Evolutionary conservation across 2,113 vertebrate genomes (phyloP), one percentile per base, ranked within the genome.

Genomic region (Oreotrochilus melanogaster): DNA sequence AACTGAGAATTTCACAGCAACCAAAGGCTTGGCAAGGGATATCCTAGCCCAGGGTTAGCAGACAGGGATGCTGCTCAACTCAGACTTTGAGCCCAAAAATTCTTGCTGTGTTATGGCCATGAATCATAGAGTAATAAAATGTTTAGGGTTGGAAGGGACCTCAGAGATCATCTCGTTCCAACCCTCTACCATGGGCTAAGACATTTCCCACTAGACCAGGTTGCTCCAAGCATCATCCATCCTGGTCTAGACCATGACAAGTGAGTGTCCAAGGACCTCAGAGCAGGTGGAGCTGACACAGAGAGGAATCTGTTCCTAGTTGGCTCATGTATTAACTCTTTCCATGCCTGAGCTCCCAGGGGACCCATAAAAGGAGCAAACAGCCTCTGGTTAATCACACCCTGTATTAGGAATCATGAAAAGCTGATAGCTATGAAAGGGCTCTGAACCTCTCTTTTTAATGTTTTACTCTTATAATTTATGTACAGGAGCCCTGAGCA

Each of bases 191-290:
- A 39, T 39, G 39, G 39, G 39, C 39, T 5, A 39, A 39, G 39
- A 39, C 39, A 39, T 39, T 39, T 39, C 39, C 39, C 39, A 39
- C 39, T 39, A 39, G 39, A 39, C 39, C 39, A 39, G 39, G 39
- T 39, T 39, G 12, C 39, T 39, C 12, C 39, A 39, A 39, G 39
- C 11, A 13, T 39, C 39, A 39, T 39, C 39, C 39, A 39, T 39
- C 39, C 11, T 39, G 39, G 39, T 39, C 39, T 39, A 39, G 1
- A 47, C 31, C 15, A 5, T 31, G 12, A 17, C 0, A 1, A 23
- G 37, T 45, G 22, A 45, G 1, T 42, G 56, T 5, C n/a, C 28
- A 14, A 37, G 39, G 57, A 48, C 11, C 25, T 43, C 16, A 30
- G 15, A 43, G 48, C 31, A 60, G 10, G 15, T 31, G 31, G 12